phyloP scores from a whole-genome alignment of 2,888 invertebrate species.

The Zaprionus obscuricornis region DNA sequence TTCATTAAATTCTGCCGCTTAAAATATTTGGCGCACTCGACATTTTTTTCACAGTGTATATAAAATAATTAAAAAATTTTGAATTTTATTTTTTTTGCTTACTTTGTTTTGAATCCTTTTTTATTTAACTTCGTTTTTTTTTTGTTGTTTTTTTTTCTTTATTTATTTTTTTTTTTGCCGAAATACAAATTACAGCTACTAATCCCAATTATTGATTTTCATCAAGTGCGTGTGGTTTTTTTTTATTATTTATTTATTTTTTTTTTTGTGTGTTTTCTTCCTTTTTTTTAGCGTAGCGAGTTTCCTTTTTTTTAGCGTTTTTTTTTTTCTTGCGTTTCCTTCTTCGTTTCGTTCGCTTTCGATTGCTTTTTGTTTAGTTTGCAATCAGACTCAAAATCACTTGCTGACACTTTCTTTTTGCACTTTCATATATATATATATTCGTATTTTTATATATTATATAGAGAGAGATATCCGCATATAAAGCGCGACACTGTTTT shows the following conservation, averaged over 20 bases:
- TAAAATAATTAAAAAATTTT: no score
- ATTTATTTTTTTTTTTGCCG: constrained; percentile 7
- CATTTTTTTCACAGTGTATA: no score
- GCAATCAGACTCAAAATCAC: constrained; percentile 20
- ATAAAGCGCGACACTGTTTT: no score
- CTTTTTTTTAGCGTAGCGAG: constrained; percentile 11
- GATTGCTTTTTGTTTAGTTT: constrained; percentile 50
- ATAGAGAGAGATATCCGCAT: neutral
- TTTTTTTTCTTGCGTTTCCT: constrained; percentile 23
- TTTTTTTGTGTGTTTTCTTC: neutral
- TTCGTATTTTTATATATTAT: constrained; percentile 4
- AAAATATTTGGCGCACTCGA: no score
- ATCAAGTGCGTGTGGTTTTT: constrained; percentile 29
- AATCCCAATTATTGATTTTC: constrained; percentile 82
- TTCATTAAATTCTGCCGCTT: no score
- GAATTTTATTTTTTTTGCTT: constrained; percentile 43
- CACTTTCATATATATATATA: constrained; percentile 25
- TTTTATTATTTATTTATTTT: constrained; percentile 18
- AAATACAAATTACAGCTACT: constrained; percentile 67
- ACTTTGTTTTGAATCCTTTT: constrained; percentile 56
- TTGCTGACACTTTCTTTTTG: constrained; percentile 23
- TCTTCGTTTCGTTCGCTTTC: constrained; percentile 24
- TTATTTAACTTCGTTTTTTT: no score
- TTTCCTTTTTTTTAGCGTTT: constrained; percentile 16
- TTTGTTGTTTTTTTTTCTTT: constrained; percentile 15